Conservation (phyloP, 2,113 vertebrate species). For the Coptodon bakossiorum region DNA sequence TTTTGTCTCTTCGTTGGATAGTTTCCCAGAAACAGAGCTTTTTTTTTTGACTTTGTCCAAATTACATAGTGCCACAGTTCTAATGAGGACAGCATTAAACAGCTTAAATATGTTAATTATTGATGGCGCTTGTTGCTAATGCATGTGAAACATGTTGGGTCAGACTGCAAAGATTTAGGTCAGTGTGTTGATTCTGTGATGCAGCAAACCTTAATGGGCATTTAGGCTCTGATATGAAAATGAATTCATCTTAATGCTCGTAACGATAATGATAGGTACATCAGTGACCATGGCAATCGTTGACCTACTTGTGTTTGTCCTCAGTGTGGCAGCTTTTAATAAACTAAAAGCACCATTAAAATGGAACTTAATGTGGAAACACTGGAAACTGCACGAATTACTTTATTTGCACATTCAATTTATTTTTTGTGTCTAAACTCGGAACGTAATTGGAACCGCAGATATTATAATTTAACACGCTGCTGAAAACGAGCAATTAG, state of each 20-base stretch:
- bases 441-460: constrained; percentile 21
- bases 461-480: constrained; percentile 2
- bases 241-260: background rate
- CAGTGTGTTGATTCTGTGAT: background rate
- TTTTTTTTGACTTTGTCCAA: constrained; percentile 25
- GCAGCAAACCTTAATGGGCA: background rate
- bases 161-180: background rate
- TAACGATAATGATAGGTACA: background rate
- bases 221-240: background rate
- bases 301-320: background rate
- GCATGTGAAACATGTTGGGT: background rate
- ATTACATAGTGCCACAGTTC: constrained; percentile 9
- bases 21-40: constrained; percentile 13
- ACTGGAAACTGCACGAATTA: background rate
- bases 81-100: constrained; percentile 29
- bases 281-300: background rate
- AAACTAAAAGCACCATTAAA: background rate
- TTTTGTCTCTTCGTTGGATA: constrained; percentile 11
- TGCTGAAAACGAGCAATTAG: constrained; percentile 18
- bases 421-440: background rate
- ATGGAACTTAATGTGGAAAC: background rate
- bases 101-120: constrained; percentile 8
- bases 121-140: background rate
- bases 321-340: background rate
- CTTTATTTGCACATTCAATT: background rate